Evolutionary conservation across 2,888 invertebrate species (phyloP).

Genomic region (Callimorpha dominula): DNA sequence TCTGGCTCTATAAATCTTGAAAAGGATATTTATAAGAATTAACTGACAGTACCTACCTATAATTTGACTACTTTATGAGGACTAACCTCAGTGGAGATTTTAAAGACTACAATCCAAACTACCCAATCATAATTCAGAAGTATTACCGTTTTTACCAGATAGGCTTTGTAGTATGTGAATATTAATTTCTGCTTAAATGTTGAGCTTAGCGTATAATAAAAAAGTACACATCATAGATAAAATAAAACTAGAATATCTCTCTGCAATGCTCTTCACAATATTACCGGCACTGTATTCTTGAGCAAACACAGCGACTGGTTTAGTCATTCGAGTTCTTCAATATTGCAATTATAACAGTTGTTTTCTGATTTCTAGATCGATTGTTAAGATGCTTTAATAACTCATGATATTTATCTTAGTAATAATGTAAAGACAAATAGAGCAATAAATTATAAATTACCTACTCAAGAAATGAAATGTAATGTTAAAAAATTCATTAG

Average conservation of each 20-base stretch:
- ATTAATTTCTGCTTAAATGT: no score
- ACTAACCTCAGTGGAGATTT: no score
- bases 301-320: neutral
- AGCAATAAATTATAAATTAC: constrained; percentile 31
- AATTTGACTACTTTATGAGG: no score
- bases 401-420: neutral
- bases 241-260: neutral
- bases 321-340: neutral
- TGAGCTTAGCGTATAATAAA: neutral
- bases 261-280: neutral
- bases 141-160: no score
- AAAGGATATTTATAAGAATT: no score
- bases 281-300: neutral
- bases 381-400: neutral
- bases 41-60: no score
- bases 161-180: no score
- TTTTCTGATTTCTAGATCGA: neutral
- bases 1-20: no score
- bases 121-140: no score
- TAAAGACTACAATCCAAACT: no score
- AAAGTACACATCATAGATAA: neutral
- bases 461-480: constrained; percentile 23
- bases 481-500: constrained; percentile 27
- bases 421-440: constrained; percentile 40
- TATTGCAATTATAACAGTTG: neutral